A percentile compares a stretch with the other conserved stretches of the same genome.
phyloP scores from a whole-genome alignment of 2,888 invertebrate genomes.

The Ormyrus pomaceus region DNA sequence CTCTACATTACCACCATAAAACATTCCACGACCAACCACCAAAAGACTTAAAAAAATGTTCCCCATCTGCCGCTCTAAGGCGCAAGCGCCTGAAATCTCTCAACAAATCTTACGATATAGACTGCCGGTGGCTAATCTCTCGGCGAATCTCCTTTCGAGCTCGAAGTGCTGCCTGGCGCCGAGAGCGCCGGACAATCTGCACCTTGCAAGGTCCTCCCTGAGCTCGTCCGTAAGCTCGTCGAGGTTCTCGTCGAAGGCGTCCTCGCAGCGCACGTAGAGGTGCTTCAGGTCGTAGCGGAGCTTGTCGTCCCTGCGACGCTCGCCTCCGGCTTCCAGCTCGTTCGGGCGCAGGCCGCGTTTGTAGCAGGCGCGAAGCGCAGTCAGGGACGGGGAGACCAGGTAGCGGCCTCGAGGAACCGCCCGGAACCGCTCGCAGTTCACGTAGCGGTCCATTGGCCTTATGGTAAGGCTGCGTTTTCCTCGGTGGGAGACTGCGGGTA shows the following conservation, averaged over 20 bases:
- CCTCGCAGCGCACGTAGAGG: slow-evolving; percentile 26
- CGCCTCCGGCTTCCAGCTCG: slow-evolving; percentile 3
- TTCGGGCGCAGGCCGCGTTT: not conserved
- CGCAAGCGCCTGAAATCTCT: no score
- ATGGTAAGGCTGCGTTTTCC: no score
- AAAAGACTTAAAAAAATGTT: no score
- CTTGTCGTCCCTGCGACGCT: not conserved
- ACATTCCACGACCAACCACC: no score
- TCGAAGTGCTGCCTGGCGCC: not conserved
- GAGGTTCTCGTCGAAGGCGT: slow-evolving; percentile 10
- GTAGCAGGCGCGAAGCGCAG: slow-evolving; percentile 33
- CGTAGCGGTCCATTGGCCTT: not conserved
- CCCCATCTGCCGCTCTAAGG: no score
- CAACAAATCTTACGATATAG: no score
- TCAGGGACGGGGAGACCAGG: not conserved
- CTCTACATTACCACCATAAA: no score
- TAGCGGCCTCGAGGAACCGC: slow-evolving; percentile 20
- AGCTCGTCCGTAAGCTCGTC: slow-evolving; percentile 37
- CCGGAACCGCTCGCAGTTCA: slow-evolving; percentile 25
- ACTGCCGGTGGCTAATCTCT: not conserved
- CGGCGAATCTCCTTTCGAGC: slow-evolving; percentile 24
- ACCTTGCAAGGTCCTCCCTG: slow-evolving; percentile 13
- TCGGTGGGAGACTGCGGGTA: no score
- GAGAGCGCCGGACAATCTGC: slow-evolving; percentile 7
- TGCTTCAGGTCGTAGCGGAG: slow-evolving; percentile 26